Evolutionary conservation across 2,797 vertebrate genomes (phyloP).

Genomic region (Pagetopsis macropterus): DNA sequence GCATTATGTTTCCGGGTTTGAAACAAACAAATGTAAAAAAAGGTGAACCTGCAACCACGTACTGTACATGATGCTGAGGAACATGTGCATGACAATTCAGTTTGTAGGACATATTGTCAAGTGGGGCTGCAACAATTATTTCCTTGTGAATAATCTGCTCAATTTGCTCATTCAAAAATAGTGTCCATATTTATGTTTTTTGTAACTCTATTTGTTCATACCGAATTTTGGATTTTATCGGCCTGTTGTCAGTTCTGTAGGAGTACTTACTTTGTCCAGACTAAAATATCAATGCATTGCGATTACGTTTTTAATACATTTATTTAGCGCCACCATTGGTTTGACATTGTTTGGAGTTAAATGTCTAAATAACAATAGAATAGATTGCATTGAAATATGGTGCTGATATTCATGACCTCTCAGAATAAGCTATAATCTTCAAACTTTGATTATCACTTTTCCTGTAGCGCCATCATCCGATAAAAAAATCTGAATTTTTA

Average conservation of each 20-base stretch:
- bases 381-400: neutral
- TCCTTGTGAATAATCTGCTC: too few relatives aligned
- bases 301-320: neutral
- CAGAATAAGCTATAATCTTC: neutral
- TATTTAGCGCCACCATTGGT: neutral
- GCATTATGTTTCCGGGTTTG: neutral
- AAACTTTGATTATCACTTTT: neutral
- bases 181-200: constrained; percentile 5
- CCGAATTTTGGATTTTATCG: too few relatives aligned
- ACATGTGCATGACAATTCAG: neutral
- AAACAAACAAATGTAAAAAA: constrained; percentile 10
- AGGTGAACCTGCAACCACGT: neutral
- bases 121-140: too few relatives aligned
- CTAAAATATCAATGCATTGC: neutral
- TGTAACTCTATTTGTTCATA: neutral
- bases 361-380: neutral
- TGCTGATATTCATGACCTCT: neutral
- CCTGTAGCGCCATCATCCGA: neutral
- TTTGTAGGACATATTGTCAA: constrained; percentile 2
- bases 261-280: neutral
- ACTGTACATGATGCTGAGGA: neutral
- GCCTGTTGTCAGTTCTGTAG: neutral
- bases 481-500: neutral
- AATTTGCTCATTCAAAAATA: too few relatives aligned
- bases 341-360: neutral